Conservation (phyloP, 2,113 vertebrate species). For the Rynchops niger region DNA sequence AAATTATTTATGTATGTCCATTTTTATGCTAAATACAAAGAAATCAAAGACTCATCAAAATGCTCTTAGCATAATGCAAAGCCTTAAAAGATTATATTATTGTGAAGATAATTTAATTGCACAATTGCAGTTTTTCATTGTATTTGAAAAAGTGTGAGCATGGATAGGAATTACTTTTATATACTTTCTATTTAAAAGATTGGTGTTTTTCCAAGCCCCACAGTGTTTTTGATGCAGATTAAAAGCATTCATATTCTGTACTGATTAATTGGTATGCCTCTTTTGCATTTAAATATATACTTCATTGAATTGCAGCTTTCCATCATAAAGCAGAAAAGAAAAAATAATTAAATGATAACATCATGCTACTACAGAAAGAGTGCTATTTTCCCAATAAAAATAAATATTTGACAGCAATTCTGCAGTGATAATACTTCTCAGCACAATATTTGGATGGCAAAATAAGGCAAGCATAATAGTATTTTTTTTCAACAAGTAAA, state of each 20-base stretch:
- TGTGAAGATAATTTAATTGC: neutral
- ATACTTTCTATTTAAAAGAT: neutral
- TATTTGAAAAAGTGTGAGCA: neutral
- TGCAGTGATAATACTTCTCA: constrained; percentile 24
- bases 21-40: neutral
- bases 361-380: neutral
- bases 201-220: neutral
- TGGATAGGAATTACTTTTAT: constrained; percentile 3
- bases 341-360: constrained; percentile 69
- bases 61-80: neutral
- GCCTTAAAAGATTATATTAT: neutral
- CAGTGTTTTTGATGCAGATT: constrained; percentile 28
- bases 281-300: constrained; percentile 71
- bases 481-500: constrained; percentile 4
- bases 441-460: constrained; percentile 38
- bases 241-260: constrained; percentile 37
- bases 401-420: constrained; percentile 54
- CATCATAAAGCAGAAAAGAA: constrained; percentile 46
- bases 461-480: constrained; percentile 36
- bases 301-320: constrained; percentile 61
- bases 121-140: neutral
- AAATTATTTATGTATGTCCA: neutral
- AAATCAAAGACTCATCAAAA: neutral
- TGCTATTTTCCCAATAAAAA: constrained; percentile 42
- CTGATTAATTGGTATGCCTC: constrained; percentile 56